Evolutionary conservation across 2,113 vertebrate genomes (phyloP).

Genomic region (Mobula birostris): DNA sequence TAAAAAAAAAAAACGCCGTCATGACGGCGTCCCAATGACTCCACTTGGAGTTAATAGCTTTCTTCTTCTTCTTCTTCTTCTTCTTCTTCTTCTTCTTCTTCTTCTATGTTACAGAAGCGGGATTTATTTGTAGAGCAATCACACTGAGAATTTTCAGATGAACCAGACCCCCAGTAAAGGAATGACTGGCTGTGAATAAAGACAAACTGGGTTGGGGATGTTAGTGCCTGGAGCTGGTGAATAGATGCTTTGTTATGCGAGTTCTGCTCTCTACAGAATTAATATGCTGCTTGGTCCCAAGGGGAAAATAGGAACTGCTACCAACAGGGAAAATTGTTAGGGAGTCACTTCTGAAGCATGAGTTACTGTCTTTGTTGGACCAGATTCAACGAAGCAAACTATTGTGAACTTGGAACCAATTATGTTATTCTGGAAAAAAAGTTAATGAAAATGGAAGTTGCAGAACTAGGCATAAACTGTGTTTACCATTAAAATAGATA

Average conservation of each 20-base stretch:
- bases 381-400: not conserved
- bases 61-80: too few species aligned
- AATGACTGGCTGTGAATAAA: not conserved
- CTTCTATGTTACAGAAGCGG: not conserved
- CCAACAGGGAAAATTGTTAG: not conserved
- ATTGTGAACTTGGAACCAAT: not conserved
- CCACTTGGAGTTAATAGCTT: too few species aligned
- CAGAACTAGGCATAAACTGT: not conserved
- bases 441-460: not conserved
- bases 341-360: not conserved
- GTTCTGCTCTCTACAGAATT: not conserved
- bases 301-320: not conserved
- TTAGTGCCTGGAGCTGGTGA: not conserved
- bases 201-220: not conserved
- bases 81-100: not conserved
- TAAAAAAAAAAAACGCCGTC: too few species aligned
- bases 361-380: not conserved
- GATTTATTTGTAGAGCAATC: not conserved
- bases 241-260: not conserved
- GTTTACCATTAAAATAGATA: not conserved
- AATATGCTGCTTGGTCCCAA: not conserved
- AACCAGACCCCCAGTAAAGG: not conserved
- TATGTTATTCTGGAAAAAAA: not conserved
- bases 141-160: not conserved
- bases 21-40: too few species aligned